These are phyloP conservation scores for Eulimnadia texana DNA, from an alignment of 1,140 invertebrate species.

Conservation along the genomic window DNA sequence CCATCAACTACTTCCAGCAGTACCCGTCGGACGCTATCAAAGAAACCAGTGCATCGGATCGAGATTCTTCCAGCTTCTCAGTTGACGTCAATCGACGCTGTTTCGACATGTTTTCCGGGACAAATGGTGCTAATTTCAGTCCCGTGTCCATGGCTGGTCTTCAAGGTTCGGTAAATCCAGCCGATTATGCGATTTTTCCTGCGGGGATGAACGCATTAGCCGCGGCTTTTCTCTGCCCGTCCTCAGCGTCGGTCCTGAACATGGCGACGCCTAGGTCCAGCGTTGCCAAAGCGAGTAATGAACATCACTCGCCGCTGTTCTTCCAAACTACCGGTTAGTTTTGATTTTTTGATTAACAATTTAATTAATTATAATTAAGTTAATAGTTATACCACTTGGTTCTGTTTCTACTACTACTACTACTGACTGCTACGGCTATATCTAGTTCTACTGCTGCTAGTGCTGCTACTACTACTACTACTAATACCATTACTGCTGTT, in stretches of 20 bases:
- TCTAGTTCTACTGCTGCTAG: no score
- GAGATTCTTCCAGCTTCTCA: slow-evolving; percentile 1
- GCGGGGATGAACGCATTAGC: slow-evolving; percentile 11
- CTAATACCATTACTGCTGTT: no score
- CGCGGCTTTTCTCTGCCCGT: slow-evolving; percentile 6
- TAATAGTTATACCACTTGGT: not conserved
- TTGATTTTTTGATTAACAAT: not conserved
- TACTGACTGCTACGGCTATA: not conserved
- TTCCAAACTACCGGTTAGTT: slow-evolving; percentile 15
- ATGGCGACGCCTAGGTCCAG: not conserved
- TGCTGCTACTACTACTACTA: no score
- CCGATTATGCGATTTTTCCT: slow-evolving; percentile 11
- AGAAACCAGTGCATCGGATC: not conserved
- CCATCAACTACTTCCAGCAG: not conserved
- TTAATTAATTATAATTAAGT: not conserved
- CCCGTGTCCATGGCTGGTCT: not conserved
- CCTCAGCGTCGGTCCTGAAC: slow-evolving; percentile 3
- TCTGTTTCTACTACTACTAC: not conserved
- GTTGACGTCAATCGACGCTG: not conserved
- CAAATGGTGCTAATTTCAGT: slow-evolving; percentile 1
- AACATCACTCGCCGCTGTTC: slow-evolving; percentile 13
- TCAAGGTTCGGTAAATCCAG: not conserved
- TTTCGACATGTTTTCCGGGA: not conserved
- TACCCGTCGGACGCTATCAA: not conserved
- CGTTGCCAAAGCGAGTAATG: not conserved